Percentiles rank a stretch among this genome's conserved stretches.
These are phyloP conservation scores for Nymphalis io DNA, from an alignment of 1,140 invertebrate genomes.

Conservation along the genomic window DNA sequence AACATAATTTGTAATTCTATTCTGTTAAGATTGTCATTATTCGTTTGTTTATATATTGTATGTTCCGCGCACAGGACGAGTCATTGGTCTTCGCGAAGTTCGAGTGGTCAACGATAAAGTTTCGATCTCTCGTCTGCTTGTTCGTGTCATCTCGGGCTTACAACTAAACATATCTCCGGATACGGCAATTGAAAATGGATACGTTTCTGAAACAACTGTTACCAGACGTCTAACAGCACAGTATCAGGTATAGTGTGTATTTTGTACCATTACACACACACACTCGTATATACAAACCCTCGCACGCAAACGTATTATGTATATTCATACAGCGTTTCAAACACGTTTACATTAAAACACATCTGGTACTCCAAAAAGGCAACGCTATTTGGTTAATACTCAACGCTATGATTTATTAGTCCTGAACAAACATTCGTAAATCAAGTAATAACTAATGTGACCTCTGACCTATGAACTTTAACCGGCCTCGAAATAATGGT, in stretches of 20 bases:
- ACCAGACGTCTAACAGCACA: slow-evolving; percentile 94
- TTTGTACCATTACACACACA: neutral
- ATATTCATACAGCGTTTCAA: no score
- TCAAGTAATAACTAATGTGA: slow-evolving; percentile 16
- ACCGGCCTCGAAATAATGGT: slow-evolving; percentile 14
- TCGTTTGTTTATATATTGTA: neutral
- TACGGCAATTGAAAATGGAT: slow-evolving; percentile 91
- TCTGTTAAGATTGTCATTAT: no score
- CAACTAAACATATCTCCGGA: slow-evolving; percentile 94
- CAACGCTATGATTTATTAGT: neutral
- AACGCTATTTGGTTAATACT: neutral
- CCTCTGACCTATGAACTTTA: slow-evolving; percentile 33
- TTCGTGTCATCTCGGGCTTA: slow-evolving; percentile 94
- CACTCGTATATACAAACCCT: neutral
- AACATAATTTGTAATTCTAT: no score
- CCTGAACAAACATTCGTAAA: slow-evolving; percentile 3
- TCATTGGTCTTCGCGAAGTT: slow-evolving; percentile 95
- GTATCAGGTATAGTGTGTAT: slow-evolving; percentile 87
- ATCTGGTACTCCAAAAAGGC: neutral
- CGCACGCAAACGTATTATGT: neutral
- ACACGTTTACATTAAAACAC: no score
- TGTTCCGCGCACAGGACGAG: slow-evolving; percentile 84
- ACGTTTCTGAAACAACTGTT: slow-evolving; percentile 93
- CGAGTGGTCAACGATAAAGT: slow-evolving; percentile 95
- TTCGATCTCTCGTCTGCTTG: slow-evolving; percentile 88